Evolutionary conservation across 35 echinoderm and acorn worm species (phyloP), one percentile per base, ranked within the genome.

Genomic region (Apostichopus japonicus): DNA sequence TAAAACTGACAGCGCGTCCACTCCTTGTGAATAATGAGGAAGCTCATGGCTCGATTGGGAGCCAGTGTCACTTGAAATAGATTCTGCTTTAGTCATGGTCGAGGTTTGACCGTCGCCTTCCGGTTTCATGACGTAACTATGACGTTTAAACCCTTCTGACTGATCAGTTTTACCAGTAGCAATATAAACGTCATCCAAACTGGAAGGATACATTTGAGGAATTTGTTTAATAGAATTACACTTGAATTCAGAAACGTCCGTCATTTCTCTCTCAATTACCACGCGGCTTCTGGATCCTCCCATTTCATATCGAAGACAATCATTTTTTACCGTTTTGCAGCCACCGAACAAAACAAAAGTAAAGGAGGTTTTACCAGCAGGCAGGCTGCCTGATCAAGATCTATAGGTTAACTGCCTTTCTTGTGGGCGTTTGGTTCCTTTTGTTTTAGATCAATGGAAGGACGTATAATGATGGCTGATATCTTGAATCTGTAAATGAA

Each of bases 231-330:
- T 14, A 23, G 16, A 5, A 27, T 15, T 24, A 10, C 10, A 21
- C 15, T 72, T 67, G 24, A 53, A 67, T 15, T 67, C 59, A 65
- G 86, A 67, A 25, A 89, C 67, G 27, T 89, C 24, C 62, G 59
- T 89, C 86, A 89, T 89, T 73, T 89, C 86, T 72, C 10, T 25
- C 21, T 89, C 86, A 17, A n/a, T 25, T 17, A 82, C 54, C 24
- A 73, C 61, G 61, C 53, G 51, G 16, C 86, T 89, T 5, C 24
- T 54, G 16, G 56, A 6, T 54, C 86, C 86, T 67, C 86, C 86
- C 86, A 89, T 89, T 8, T 59, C 86, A n/a, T 54, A 52, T 53
- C 3, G 6, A 63, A 1, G 9, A 72, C 59, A 89, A 62, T 89
- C 86, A 89, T 89, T 89, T 73, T 89, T 9, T 16, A 51, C 22